Base-by-base conservation (phyloP, 2,113 vertebrate species). In the Eulemur rufifrons region DNA sequence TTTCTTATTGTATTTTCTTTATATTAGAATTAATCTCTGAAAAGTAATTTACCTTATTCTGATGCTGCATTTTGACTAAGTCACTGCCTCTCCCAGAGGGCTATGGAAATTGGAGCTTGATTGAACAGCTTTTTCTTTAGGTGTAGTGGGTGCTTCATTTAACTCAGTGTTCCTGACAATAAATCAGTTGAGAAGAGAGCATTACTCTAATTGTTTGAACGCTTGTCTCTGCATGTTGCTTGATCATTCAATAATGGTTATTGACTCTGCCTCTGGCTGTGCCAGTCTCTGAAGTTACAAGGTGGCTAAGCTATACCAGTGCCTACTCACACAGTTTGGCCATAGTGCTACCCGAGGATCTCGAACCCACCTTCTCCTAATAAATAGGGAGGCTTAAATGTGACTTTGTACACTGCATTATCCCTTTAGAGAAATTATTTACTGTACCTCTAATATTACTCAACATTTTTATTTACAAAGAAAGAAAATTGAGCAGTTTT, bases 381-480 rank as follows among this genome's bases (percentile, higher is more conserved):
- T 82, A 73, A 95, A 50, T 45, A 80, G 14, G 34, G 23, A 78
- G 6, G 59, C 29, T 88, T 88, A 82, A 90, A 73, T 29, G 92
- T 92, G 85, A 3, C 52, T 92, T 77, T 82, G 69, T 0, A 14
- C 15, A 42, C n/a, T 20, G 20, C 91, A 89, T 94, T 86, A 76
- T 64, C 91, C 39, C 9, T 91, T 96, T 84, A 20, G 37, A 50
- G 50, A 96, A 95, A 89, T 50, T 15, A 71, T 47, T 42, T 29
- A 61, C 8, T 71, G 54, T 71, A 17, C 2, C 6, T 84, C 2
- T 3, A 82, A 61, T 27, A 23, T 18, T 90, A 34, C 8, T 68
- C 66, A 90, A n/a, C 27, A 18, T 92, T 95, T 97, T 84, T 42
- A 87, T 50, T 50, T 91, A 21, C 15, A 95, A 84, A 84, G 64